Evolutionary conservation across 2,888 invertebrate genomes (phyloP).

Genomic region (Harmothoe impar): DNA sequence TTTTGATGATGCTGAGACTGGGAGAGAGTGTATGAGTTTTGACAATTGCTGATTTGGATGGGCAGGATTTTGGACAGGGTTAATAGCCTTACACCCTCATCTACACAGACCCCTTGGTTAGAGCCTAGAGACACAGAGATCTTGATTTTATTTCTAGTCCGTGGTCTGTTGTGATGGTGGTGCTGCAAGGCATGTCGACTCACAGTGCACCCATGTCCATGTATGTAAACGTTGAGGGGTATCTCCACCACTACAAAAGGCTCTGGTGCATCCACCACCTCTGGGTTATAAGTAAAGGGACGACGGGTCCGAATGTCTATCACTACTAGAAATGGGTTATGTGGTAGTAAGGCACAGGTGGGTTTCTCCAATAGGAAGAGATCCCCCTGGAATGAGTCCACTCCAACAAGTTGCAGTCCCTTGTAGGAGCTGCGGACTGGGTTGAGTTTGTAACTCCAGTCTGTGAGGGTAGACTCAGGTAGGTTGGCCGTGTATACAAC

Average conservation of each 20-base stretch:
- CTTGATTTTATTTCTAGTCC: conserved; percentile 55
- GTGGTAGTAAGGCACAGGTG: conserved; percentile 25
- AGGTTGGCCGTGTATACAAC: conserved; percentile 26
- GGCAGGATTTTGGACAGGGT: neutral
- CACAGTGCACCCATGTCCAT: neutral
- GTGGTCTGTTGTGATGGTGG: conserved; percentile 6
- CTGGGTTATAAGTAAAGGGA: neutral
- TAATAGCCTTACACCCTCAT: neutral
- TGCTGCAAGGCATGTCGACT: neutral
- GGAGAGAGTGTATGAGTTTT: conserved; percentile 14
- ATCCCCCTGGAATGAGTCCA: conserved; percentile 50
- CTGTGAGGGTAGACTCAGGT: neutral
- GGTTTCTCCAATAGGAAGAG: neutral
- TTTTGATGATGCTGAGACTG: neutral
- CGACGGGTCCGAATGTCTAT: conserved; percentile 2
- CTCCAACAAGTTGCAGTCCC: conserved; percentile 47
- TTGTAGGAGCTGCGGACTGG: conserved; percentile 32
- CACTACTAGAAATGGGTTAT: conserved; percentile 28
- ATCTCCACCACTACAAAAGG: conserved; percentile 35
- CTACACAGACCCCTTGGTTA: conserved; percentile 44
- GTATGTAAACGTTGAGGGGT: conserved; percentile 33
- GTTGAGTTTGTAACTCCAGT: conserved; percentile 38
- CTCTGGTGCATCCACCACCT: neutral
- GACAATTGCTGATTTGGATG: neutral
- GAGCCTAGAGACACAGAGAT: conserved; percentile 35